These are phyloP conservation scores for Anser cygnoides DNA, from an alignment of 2,113 vertebrate genomes.

Conservation along the genomic window DNA sequence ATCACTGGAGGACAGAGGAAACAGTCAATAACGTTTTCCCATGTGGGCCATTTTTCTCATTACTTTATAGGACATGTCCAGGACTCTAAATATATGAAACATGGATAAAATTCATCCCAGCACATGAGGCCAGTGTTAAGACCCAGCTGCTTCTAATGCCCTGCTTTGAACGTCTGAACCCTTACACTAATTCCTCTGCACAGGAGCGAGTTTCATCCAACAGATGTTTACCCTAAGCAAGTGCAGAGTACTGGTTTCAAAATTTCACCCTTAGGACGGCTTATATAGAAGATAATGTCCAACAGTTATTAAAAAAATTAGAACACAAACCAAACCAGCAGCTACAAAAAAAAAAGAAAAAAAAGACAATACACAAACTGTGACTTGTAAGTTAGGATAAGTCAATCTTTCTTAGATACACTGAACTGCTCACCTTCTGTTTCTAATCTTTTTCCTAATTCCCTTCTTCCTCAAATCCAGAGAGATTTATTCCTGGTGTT, in stretches of 20 bases:
- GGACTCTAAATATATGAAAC: not conserved
- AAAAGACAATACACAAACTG: not conserved
- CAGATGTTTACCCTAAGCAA: not conserved
- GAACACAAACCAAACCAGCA: not conserved
- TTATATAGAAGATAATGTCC: not conserved
- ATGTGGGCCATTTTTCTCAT: not conserved
- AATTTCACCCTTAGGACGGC: not conserved
- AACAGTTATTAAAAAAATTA: not conserved
- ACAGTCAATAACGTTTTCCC: slow-evolving; percentile 28
- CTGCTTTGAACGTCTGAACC: not conserved
- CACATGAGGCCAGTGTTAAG: not conserved
- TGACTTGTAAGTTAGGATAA: not conserved
- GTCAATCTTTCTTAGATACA: not conserved
- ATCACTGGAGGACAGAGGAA: slow-evolving; percentile 21
- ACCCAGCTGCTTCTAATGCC: not conserved
- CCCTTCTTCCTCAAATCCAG: not conserved
- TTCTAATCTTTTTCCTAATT: not conserved
- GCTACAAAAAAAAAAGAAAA: not conserved
- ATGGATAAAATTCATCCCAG: not conserved
- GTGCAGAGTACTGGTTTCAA: not conserved
- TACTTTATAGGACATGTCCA: not conserved
- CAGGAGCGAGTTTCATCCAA: not conserved
- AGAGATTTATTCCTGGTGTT: not conserved
- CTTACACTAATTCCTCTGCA: not conserved
- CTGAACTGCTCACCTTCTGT: not conserved